Evolutionary conservation across 1,140 invertebrate species (phyloP), one percentile per base, ranked within the genome.

Genomic region (Magallana ariakensis): DNA sequence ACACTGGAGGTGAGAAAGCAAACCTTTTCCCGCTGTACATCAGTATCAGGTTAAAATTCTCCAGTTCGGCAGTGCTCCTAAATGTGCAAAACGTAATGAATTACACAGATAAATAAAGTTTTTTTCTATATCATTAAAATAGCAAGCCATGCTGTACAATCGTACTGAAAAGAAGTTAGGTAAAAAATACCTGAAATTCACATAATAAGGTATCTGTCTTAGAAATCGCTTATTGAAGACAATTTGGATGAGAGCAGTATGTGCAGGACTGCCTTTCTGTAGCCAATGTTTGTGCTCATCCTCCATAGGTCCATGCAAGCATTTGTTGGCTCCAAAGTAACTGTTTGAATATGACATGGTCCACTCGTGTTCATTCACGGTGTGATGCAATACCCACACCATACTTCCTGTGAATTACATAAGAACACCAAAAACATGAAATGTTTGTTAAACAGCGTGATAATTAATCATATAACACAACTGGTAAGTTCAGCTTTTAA

Each of bases 41-140:
- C 0, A 87, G 54, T 7, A 87, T 87, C 6, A 83, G 33, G n/a
- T 87, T 83, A n/a, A 87, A 87, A 83, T 87, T 87, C 80, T 87
- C 80, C 13, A 87, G n/a, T 54, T 87, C 86, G 19, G 86, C 58
- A 22, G 60, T 87, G 56, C 86, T 87, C 62, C 86, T 87, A 53
- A 70, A 87, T 83, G 13, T 33, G 15, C 7, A 53, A 26, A 56
- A 10, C 13, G 15, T 15, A 60, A 16, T 16, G 13, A 16, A 60
- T 16, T 4, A 60, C n/a, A 60, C n/a, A 13, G 9, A 60, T 11
- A n/a, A 60, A 60, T 16, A 16, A 13, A 16, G 58, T 16, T n/a
- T 60, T 11, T 8, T 5, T 16, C 15, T 13, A n/a, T 60, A 60
- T 15, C 15, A 13, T 60, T 9, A 15, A 9, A 19, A 46, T 56